These are phyloP conservation scores for Australoheros scitulus DNA, from an alignment of 2,113 vertebrate species.

Conservation along the genomic window DNA sequence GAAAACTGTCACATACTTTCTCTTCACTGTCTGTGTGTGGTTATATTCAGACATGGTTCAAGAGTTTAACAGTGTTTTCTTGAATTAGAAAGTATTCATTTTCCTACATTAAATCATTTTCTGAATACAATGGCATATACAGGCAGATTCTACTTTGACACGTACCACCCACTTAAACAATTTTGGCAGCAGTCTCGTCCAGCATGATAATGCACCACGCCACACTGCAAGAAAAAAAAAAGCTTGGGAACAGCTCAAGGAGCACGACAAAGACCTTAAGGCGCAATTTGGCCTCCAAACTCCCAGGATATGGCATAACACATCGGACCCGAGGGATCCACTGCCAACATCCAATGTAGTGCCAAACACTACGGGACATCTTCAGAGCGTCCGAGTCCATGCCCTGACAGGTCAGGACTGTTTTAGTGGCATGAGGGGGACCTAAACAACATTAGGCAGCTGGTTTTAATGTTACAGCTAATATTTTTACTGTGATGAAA, in stretches of 20 bases:
- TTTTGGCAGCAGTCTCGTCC: constrained; percentile 1
- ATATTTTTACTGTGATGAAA: not conserved
- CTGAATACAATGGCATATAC: not conserved
- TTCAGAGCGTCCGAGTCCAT: not conserved
- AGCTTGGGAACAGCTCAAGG: not conserved
- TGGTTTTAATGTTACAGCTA: not conserved
- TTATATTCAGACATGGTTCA: not conserved
- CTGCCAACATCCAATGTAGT: not conserved
- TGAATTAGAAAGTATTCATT: no score
- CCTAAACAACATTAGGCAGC: not conserved
- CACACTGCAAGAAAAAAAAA: no score
- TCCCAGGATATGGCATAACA: not conserved
- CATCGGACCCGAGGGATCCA: not conserved
- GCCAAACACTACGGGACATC: not conserved
- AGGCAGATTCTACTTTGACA: not conserved
- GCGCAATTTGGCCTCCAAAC: not conserved
- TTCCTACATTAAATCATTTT: no score
- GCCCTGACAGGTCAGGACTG: not conserved
- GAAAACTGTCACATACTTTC: not conserved
- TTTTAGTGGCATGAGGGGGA: not conserved
- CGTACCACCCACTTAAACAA: not conserved
- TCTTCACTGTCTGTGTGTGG: not conserved
- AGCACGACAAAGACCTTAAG: not conserved
- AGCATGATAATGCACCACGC: not conserved
- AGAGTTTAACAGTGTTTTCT: not conserved